Percentiles rank a stretch among this genome's conserved stretches.
phyloP scores from a whole-genome alignment of 53 echinoderm and acorn worm genomes.

The Paelopatides confundens region DNA sequence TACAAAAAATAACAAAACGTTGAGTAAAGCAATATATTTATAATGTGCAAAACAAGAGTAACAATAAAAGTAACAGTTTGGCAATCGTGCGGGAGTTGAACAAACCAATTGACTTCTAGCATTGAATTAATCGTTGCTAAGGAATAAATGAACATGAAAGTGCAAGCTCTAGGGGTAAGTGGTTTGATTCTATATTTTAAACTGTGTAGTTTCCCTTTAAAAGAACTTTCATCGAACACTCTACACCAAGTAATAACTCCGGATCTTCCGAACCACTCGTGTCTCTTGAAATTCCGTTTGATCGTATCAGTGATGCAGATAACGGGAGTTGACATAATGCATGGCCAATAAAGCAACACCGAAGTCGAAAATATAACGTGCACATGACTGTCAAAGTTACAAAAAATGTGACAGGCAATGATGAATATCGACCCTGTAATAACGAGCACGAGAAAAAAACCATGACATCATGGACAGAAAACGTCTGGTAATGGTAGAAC shows the following conservation, averaged over 20 bases:
- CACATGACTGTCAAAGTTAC: not conserved
- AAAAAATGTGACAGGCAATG: not conserved
- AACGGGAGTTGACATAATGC: not conserved
- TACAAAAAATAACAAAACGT: constrained; percentile 5
- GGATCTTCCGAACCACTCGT: not conserved
- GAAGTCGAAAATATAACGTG: not conserved
- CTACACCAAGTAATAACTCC: not conserved
- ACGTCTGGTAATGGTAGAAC: not conserved
- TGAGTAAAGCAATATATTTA: constrained; percentile 25
- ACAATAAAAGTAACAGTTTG: not conserved
- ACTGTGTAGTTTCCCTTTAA: not conserved
- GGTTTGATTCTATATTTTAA: not conserved
- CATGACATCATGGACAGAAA: not conserved
- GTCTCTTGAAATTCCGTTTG: not conserved
- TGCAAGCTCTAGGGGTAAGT: not conserved
- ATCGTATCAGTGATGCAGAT: not conserved
- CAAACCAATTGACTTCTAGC: not conserved
- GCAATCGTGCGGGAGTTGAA: not conserved
- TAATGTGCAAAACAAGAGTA: not conserved
- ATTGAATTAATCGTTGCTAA: not conserved
- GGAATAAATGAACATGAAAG: not conserved
- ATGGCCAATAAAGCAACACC: constrained; percentile 4
- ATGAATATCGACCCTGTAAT: not conserved
- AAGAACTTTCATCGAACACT: not conserved
- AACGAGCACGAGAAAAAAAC: not conserved